A percentile compares a stretch with the other conserved stretches of the same genome.
Evolutionary conservation across 2,797 vertebrate genomes (phyloP).

Genomic region (Alosa sapidissima): DNA sequence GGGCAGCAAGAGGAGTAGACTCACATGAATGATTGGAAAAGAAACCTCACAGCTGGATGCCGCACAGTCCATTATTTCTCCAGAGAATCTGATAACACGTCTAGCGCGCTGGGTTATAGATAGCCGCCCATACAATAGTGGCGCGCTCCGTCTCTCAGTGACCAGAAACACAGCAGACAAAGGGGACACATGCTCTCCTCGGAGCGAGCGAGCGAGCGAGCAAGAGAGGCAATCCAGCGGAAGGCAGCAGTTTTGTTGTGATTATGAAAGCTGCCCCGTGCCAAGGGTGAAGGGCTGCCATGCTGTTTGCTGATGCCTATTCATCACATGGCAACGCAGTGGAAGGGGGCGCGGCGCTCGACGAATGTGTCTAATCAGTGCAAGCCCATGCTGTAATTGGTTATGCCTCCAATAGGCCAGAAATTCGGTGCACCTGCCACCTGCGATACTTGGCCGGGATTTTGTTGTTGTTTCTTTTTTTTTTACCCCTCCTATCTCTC

Average conservation of each 20-base stretch:
- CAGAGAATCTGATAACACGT: not conserved
- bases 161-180: not conserved
- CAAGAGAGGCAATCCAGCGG: conserved; percentile 37
- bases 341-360: conserved; percentile 38
- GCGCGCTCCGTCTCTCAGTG: not conserved
- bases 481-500: conserved; percentile 15
- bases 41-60: not conserved
- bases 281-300: conserved; percentile 41
- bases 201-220: not conserved
- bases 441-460: conserved; percentile 46
- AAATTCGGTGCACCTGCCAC: conserved; percentile 44
- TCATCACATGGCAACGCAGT: conserved; percentile 40
- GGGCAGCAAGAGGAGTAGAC: not conserved
- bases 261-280: conserved; percentile 26
- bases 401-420: conserved; percentile 45
- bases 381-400: conserved; percentile 63
- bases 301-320: conserved; percentile 45
- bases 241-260: conserved; percentile 32
- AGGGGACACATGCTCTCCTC: not conserved
- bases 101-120: not conserved
- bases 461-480: conserved; percentile 47
- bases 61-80: not conserved
- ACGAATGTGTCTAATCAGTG: conserved; percentile 56
- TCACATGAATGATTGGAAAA: conserved; percentile 2
- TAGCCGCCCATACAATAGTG: not conserved